Evolutionary conservation across 2,113 vertebrate species (phyloP), one percentile per base, ranked within the genome.

Genomic region (Pelodiscus sinensis): DNA sequence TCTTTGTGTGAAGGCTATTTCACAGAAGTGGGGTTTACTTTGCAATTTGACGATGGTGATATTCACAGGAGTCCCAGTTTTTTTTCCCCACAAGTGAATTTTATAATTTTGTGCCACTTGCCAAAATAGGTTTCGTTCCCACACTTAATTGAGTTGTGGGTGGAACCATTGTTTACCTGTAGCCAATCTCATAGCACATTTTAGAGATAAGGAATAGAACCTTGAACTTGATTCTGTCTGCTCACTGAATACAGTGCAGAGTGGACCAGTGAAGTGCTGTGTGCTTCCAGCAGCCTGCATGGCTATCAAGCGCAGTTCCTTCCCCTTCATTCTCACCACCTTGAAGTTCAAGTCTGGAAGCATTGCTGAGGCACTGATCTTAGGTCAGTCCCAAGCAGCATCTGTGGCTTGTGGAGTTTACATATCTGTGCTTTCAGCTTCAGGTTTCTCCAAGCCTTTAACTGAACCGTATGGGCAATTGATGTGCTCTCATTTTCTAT

Each of bases 291-390:
- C 24, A 44, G 44, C 85, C 55, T 77, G 9, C 44, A 14, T 2
- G 2, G 3, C 22, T 55, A 25, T 62, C 60, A n/a, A 51, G 55
- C 80, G 58, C 2, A 0, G 2, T 80, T 80, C 29, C 29, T 0
- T 9, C 38, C 44, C 78, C 12, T 65, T 94, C 14, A 87, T 80
- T 44, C 25, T 54, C 80, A 82, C 71, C 80, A 57, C 22, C 14
- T 87, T n/a, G 1, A 51, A 29, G 0, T 89, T 87, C 89, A 52
- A 58, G 22, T 50, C 31, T 55, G 0, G 0, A 65, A 31, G 62
- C 29, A 62, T 62, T 19, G 2, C 77, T 44, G 12, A 56, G 65
- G 10, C 65, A 29, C n/a, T 22, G n/a, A 35, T 14, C 9, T 5
- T 29, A 27, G 60, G 27, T 29, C 60, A 62, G 18, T 38, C 50